These are phyloP conservation scores for Battus philenor DNA, from an alignment of 1,140 invertebrate species.

Conservation along the genomic window DNA sequence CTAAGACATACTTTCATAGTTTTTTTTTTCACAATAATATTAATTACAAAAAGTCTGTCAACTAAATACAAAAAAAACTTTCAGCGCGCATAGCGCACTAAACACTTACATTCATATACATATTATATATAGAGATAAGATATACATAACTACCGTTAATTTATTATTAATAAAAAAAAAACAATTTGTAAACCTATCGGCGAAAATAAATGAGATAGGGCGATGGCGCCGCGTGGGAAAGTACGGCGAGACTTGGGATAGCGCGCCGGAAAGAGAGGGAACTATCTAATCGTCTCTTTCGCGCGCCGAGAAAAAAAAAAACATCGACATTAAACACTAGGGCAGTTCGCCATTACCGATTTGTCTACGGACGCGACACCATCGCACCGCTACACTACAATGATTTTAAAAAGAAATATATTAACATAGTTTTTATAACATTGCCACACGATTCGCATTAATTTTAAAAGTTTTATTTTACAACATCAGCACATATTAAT, in stretches of 20 bases:
- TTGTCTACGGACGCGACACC: conserved; percentile 18
- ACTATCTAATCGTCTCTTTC: too few relatives aligned
- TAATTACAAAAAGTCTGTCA: conserved; percentile 73
- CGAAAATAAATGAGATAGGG: conserved; percentile 27
- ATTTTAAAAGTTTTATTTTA: conserved; percentile 39
- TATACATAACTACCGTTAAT: conserved; percentile 64
- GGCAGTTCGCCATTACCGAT: conserved; percentile 10
- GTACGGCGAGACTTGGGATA: background rate
- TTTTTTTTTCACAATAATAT: conserved; percentile 54
- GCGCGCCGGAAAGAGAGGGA: too few relatives aligned
- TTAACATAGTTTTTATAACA: conserved; percentile 34
- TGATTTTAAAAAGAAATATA: conserved; percentile 40
- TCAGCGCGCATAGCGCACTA: conserved; percentile 65
- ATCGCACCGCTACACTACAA: conserved; percentile 38
- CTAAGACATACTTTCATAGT: conserved; percentile 40
- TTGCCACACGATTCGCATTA: conserved; percentile 39
- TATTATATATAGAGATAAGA: conserved; percentile 59
- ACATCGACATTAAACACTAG: too few relatives aligned
- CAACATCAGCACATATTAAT: conserved; percentile 37
- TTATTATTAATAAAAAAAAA: conserved; percentile 36
- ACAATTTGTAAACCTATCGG: conserved; percentile 45
- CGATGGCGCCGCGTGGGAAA: conserved; percentile 14
- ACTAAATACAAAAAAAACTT: conserved; percentile 69
- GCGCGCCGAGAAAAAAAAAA: too few relatives aligned
- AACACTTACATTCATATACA: conserved; percentile 69